Evolutionary conservation across 2,113 vertebrate genomes (phyloP).

Genomic region (Indicator indicator): DNA sequence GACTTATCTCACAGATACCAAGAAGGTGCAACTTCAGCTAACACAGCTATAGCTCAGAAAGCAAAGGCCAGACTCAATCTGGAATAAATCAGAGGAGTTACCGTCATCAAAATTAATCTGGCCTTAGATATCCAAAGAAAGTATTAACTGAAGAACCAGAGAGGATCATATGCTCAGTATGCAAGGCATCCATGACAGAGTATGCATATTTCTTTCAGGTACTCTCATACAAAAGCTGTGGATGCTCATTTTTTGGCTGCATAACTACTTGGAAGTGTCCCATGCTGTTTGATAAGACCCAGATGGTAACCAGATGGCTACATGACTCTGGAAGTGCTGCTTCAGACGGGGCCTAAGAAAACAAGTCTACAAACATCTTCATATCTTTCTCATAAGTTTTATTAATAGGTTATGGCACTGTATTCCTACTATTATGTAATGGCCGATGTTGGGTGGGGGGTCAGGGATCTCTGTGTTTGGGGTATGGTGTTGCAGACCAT

Average conservation of each 20-base stretch:
- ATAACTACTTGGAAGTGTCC: constrained; percentile 43
- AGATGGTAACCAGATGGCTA: constrained; percentile 63
- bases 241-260: constrained; percentile 27
- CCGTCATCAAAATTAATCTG: neutral
- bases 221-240: neutral
- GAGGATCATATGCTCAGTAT: neutral
- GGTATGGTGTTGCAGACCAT: neutral
- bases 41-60: neutral
- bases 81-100: neutral
- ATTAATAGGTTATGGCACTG: neutral
- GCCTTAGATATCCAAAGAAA: neutral
- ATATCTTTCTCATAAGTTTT: neutral
- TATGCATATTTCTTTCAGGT: constrained; percentile 24
- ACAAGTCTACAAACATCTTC: neutral
- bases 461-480: too few relatives aligned
- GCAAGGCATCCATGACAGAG: neutral
- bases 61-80: neutral
- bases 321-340: constrained; percentile 37
- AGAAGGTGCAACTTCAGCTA: neutral
- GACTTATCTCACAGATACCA: neutral
- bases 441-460: neutral
- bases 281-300: constrained; percentile 19
- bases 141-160: neutral
- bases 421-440: neutral
- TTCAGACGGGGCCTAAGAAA: neutral